Evolutionary conservation across 1,140 invertebrate species (phyloP), one percentile per base, ranked within the genome.

Genomic region (Leucophenga varia): DNA sequence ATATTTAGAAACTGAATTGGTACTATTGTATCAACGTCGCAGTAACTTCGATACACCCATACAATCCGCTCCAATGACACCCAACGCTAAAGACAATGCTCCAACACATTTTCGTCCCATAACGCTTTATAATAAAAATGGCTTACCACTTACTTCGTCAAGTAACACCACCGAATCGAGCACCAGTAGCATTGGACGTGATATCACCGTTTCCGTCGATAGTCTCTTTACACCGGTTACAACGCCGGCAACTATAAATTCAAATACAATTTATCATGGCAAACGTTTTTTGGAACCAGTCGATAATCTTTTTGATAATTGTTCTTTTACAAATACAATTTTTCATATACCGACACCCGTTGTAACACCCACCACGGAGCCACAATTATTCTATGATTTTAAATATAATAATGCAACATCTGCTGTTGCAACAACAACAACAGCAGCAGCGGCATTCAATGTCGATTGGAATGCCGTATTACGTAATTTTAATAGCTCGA

Each of bases 291-390:
- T 71, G 46, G 61, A 72, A 37, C 58, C 64, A 1, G 47, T 65
- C 10, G 54, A 30, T 20, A 61, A 48, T 25, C 41, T 64, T 12
- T 47, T 63, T 34, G 56, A 64, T 13, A 58, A 54, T 39, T 61
- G 57, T 22, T 67, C 63, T 38, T 71, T 71, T 30, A 67, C 52
- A 47, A 71, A 64, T 52, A 61, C 67, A 43, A 50, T 71, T 21
- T 54, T 48, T 20, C 63, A 54, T 14, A 44, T 59, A 35, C 54
- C 63, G 37, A 68, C 63, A 9, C 61, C 61, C 18, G 31, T 65
- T 10, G 22, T 25, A 25, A 25, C 22, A 12, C 41, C 57, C 17
- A 64, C 63, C 19, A 63, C 56, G 1, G 35, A 20, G 8, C 3
- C 7, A 17, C 13, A 17, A 7, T 12, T 37, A n/a, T n/a, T n/a